Evolutionary conservation across 1,140 invertebrate species (phyloP).

Genomic region (Heliconius congener): DNA sequence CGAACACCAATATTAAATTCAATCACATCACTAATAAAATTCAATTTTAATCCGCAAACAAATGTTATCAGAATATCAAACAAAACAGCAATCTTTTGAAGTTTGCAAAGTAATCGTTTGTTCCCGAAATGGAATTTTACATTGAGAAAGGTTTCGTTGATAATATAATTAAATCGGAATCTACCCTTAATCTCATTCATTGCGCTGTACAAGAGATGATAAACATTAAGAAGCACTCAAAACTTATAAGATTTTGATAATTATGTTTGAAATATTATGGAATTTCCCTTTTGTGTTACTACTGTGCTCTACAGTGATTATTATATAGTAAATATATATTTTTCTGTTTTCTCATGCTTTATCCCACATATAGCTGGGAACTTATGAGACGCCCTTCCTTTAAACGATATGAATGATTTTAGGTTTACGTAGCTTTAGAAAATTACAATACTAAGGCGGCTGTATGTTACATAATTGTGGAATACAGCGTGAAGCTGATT

Average conservation of each 20-base stretch:
- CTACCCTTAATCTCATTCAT: slow-evolving; percentile 24
- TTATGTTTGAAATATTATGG: neutral
- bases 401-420: too few species aligned
- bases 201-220: neutral
- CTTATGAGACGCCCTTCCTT: too few species aligned
- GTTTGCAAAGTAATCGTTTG: slow-evolving; percentile 29
- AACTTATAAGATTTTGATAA: slow-evolving; percentile 4
- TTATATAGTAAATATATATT: neutral
- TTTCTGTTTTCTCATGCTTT: neutral
- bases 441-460: too few species aligned
- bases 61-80: slow-evolving; percentile 26
- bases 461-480: too few species aligned
- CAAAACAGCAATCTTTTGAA: slow-evolving; percentile 5
- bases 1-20: slow-evolving; percentile 11
- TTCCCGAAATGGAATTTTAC: slow-evolving; percentile 17
- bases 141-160: slow-evolving; percentile 21
- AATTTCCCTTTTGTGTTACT: neutral
- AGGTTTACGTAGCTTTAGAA: too few species aligned
- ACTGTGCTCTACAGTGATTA: neutral
- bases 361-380: too few species aligned
- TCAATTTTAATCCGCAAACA: slow-evolving; percentile 20
- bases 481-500: too few species aligned
- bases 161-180: slow-evolving; percentile 25
- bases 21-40: slow-evolving; percentile 14
- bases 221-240: slow-evolving; percentile 12